Evolutionary conservation across 2,113 vertebrate genomes (phyloP).

Genomic region (Sturnira hondurensis): DNA sequence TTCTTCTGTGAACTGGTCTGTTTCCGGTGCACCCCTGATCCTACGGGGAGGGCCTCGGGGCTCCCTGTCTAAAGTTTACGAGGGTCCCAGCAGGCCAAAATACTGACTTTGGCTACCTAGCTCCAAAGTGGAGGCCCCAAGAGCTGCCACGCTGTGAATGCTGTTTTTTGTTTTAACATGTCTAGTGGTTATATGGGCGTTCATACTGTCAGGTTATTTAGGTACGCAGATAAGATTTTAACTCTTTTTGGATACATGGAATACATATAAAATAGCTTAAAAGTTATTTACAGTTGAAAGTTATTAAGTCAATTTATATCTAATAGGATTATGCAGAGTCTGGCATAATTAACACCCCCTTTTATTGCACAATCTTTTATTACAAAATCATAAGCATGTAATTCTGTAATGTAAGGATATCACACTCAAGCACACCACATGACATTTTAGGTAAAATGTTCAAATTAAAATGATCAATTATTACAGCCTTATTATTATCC

Average conservation of each 20-base stretch:
- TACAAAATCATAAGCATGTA: too few species aligned
- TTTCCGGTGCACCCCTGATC: neutral
- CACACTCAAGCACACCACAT: too few species aligned
- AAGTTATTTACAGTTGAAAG: neutral
- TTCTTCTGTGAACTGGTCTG: too few species aligned
- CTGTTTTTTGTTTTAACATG: neutral
- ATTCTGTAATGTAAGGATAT: too few species aligned
- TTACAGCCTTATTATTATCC: too few species aligned
- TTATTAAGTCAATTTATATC: neutral
- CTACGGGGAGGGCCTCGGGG: neutral
- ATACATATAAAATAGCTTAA: neutral
- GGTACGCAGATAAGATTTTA: neutral
- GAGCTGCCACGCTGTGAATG: neutral
- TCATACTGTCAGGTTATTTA: neutral
- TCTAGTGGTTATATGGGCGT: neutral
- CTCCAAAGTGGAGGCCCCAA: rapidly evolving
- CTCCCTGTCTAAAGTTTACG: too few species aligned
- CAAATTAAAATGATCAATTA: too few species aligned
- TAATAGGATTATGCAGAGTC: neutral
- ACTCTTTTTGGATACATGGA: neutral
- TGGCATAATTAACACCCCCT: too few species aligned
- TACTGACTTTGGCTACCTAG: neutral
- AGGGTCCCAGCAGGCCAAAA: neutral
- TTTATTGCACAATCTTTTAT: too few species aligned
- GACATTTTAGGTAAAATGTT: too few species aligned